Base-by-base conservation (phyloP, 1,140 invertebrate species). In the Aporrectodea caliginosa region DNA sequence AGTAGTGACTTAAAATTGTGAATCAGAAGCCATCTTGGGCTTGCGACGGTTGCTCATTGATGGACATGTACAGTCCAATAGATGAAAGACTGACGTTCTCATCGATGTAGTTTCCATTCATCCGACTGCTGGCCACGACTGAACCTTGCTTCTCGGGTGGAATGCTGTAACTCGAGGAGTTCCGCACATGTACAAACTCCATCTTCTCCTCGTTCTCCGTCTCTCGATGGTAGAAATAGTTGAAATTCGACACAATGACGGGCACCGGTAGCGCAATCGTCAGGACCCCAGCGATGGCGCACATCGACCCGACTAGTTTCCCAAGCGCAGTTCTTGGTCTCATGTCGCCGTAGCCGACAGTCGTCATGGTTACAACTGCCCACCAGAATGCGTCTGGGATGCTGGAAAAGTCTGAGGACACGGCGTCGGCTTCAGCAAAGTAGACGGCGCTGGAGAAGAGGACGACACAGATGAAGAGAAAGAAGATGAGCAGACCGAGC, bases 231-330 rank as follows among this genome's bases (percentile, higher is more conserved):
- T 99, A 99, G 92, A 99, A 99, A 91, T 99, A 99, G 90, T 99
- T 99, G 92, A 99, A 99, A 91, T 99, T 99, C 89, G 96, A 98
- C 84, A 99, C 97, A 90, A 99, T 99, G 90, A 98, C 97, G 86
- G 97, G 97, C 84, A 99, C 98, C 81, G 97, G 97, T 85, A 99
- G 91, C 71, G 89, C 88, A 78, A 90, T 88, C 16, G 88, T 90
- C 32, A 90, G 83, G 71, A 99, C 97, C 91, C 98, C 97, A 88
- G 97, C 97, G 90, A 99, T 98, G 86, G 97, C 98, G 90, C 97
- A 99, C 83, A 99, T 91, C 82, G 96, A 98, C 82, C 97, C 97
- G 84, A 98, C 97, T 87, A 99, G 95, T 90, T 98, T 98, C 84
- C 97, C 97, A 95, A 96, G 98, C 81, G 98, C 95, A 87, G 97